Percentiles rank a stretch among this genome's conserved stretches.
These are phyloP conservation scores for Cepphus grylle DNA, from an alignment of 2,113 vertebrate species.

Conservation along the genomic window DNA sequence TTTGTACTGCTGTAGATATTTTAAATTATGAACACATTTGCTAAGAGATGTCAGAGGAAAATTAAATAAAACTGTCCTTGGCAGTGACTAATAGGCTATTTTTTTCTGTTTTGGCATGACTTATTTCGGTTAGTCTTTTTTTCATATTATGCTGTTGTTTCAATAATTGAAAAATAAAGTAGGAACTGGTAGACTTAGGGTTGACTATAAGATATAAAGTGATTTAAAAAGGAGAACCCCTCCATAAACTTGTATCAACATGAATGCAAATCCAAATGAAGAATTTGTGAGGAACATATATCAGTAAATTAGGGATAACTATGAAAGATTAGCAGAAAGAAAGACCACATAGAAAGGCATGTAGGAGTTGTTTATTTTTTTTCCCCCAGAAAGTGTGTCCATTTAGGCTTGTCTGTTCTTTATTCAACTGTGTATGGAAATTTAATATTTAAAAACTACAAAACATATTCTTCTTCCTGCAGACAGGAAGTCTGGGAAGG, in stretches of 20 bases:
- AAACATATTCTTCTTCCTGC: not conserved
- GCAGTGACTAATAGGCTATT: not conserved
- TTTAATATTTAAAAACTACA: not conserved
- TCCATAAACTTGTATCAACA: not conserved
- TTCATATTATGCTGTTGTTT: not conserved
- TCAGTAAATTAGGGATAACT: not conserved
- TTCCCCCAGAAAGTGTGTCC: not conserved
- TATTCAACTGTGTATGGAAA: not conserved
- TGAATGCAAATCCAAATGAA: not conserved
- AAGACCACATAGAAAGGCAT: not conserved
- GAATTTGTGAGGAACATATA: not conserved
- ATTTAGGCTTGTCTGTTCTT: not conserved
- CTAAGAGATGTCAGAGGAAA: not conserved
- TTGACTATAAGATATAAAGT: not conserved
- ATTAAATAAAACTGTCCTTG: conserved; percentile 4
- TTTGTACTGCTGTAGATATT: not conserved
- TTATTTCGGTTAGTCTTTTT: not conserved
- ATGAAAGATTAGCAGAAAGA: not conserved
- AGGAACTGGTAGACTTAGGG: not conserved
- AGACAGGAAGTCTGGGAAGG: not conserved
- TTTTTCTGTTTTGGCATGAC: not conserved
- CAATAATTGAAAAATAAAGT: not conserved
- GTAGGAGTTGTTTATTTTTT: not conserved
- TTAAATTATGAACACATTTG: conserved; percentile 16
- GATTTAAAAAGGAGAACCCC: not conserved